phyloP scores from a whole-genome alignment of 2,888 invertebrate genomes.

The Megalurothrips usitatus region DNA sequence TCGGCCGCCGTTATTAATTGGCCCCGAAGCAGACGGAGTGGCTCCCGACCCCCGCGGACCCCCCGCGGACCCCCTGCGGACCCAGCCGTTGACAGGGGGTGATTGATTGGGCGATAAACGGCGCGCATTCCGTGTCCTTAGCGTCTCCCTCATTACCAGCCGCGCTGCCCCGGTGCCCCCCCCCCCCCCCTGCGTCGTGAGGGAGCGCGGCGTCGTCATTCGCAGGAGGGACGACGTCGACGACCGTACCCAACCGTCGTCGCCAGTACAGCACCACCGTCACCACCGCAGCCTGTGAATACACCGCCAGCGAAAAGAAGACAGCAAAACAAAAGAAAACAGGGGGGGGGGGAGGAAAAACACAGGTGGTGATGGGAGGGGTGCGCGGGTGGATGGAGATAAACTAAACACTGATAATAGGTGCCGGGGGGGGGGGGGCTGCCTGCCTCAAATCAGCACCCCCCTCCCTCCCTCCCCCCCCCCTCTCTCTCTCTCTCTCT shows the following conservation, averaged over 20 bases:
- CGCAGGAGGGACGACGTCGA: not conserved
- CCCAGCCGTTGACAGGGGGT: not conserved
- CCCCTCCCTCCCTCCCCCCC: not conserved
- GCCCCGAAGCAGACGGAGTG: not conserved
- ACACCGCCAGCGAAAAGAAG: no score
- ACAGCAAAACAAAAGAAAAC: no score
- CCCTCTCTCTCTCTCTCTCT: not conserved
- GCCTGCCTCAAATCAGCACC: not conserved
- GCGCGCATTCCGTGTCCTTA: not conserved
- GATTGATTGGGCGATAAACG: not conserved
- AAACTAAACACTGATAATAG: conserved; percentile 23
- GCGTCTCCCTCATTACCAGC: not conserved
- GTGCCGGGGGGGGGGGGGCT: not conserved
- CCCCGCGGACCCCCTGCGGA: no score
- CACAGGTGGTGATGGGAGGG: not conserved
- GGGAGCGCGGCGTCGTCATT: not conserved
- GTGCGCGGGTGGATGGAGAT: not conserved
- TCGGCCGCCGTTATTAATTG: not conserved
- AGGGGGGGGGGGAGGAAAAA: not conserved
- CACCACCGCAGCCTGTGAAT: no score
- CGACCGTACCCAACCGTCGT: no score
- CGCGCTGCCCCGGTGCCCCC: no score
- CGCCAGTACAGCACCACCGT: no score
- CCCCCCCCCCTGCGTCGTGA: not conserved
- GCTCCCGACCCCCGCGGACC: no score